phyloP scores from a whole-genome alignment of 1,140 invertebrate species.

The Campoletis sonorensis region DNA sequence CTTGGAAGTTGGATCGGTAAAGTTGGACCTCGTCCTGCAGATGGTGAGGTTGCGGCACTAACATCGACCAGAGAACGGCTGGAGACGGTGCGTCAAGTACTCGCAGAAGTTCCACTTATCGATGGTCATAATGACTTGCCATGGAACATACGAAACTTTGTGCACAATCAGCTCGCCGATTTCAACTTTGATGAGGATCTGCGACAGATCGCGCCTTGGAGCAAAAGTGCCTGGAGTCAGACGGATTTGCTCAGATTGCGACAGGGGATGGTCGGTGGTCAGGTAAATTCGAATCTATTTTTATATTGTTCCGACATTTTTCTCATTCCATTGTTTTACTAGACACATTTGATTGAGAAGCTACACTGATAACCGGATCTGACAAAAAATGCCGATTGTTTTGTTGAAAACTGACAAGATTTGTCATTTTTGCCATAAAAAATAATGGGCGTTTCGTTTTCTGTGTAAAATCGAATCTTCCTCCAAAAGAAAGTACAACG shows the following conservation, averaged over 20 bases:
- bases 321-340: no score
- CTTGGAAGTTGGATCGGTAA: slow-evolving; percentile 66
- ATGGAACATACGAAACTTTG: slow-evolving; percentile 89
- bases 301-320: neutral
- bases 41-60: slow-evolving; percentile 65
- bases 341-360: no score
- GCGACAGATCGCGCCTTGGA: slow-evolving; percentile 84
- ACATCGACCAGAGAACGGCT: slow-evolving; percentile 71
- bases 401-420: no score
- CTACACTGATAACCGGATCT: no score
- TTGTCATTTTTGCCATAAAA: no score
- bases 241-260: slow-evolving; percentile 85
- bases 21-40: slow-evolving; percentile 66
- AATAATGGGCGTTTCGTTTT: no score
- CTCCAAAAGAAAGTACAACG: no score
- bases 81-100: slow-evolving; percentile 76
- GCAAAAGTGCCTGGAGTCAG: slow-evolving; percentile 86
- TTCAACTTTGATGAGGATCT: slow-evolving; percentile 85
- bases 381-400: no score
- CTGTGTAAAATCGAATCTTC: no score
- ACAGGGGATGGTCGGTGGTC: slow-evolving; percentile 86
- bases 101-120: slow-evolving; percentile 79
- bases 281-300: slow-evolving; percentile 75
- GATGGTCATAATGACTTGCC: slow-evolving; percentile 90
- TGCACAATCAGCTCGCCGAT: slow-evolving; percentile 85